Base-by-base conservation (phyloP, 2,113 vertebrate species). In the Ceyx melanurus region DNA sequence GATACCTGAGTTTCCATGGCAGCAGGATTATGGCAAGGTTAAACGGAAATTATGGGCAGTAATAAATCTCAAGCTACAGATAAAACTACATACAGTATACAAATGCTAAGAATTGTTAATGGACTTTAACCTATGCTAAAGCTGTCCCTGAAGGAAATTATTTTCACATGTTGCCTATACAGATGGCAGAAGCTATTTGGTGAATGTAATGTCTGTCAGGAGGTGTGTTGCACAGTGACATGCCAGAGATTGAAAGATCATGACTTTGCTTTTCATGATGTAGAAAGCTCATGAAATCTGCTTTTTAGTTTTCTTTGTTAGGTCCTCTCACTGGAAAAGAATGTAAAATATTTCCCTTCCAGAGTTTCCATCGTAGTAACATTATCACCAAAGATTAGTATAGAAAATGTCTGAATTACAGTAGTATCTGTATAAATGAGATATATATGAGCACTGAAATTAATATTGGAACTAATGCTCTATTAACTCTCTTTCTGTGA, bases 151-250 rank as follows among this genome's bases (percentile, higher is more conserved):
- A 77, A 54, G 43, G 57, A 84, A 78, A 82, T 19, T 13, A 37
- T 73, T 70, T 68, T 75, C 4, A 5, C 46, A 25, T 14, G 20
- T 28, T 88, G 29, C 20, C 19, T 45, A 10, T 21, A 45, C 65
- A 48, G 33, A 8, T 14, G 58, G 37, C 45, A 68, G 56, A 25
- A 78, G 35, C 75, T 56, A 23, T 3, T 61, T 26, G 18, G 9
- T 45, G 42, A 72, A 23, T 5, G 43, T 51, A 25, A 23, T 5
- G 26, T 57, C 50, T 57, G 0, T 29, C 50, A 35, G 31, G n/a
- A 91, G 53, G 31, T 3, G 1, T 3, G 5, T 15, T 56, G 28
- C 28, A 10, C 2, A 0, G 15, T 1, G 2, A 25, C 22, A 14
- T 2, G 3, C 15, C 22, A 26, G 33, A 56, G 37, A 28, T 3